Evolutionary conservation across 2,797 vertebrate species (phyloP).

Genomic region (Poecilia picta): DNA sequence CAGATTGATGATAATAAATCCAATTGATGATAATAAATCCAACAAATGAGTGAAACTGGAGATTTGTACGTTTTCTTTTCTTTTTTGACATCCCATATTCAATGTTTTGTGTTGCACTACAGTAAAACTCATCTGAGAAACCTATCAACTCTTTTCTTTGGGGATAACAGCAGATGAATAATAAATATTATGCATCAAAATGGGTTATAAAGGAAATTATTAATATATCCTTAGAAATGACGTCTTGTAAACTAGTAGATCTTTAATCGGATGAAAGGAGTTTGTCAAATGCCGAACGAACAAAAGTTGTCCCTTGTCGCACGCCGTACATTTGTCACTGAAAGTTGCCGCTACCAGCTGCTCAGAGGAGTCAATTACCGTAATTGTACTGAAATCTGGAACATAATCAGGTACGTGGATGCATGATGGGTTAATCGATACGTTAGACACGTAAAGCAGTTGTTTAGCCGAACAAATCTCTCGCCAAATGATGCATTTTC

Average conservation of each 20-base stretch:
- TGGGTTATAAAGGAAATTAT: not conserved
- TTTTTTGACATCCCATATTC: not conserved
- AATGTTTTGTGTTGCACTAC: not conserved
- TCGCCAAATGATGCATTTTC: not conserved
- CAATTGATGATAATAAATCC: constrained; percentile 37
- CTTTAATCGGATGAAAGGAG: not conserved
- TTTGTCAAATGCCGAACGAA: not conserved
- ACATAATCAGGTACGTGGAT: not conserved
- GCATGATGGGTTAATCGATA: fast-evolving
- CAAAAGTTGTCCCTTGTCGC: constrained; percentile 42
- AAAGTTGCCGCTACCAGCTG: not conserved
- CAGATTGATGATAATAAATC: constrained; percentile 33
- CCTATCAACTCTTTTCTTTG: not conserved
- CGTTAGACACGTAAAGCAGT: too few relatives aligned
- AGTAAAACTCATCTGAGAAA: not conserved
- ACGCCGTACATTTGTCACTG: constrained; percentile 31
- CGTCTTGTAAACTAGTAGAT: not conserved
- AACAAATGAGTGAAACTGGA: constrained; percentile 32
- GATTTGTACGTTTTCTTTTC: constrained; percentile 5
- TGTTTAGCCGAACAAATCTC: not conserved
- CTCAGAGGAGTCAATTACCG: not conserved
- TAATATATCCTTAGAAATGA: not conserved
- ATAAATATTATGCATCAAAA: not conserved
- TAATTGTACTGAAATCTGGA: not conserved
- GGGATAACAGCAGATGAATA: not conserved